These are phyloP conservation scores for Astyanax mexicanus DNA, from an alignment of 2,797 vertebrate species.

Conservation along the genomic window DNA sequence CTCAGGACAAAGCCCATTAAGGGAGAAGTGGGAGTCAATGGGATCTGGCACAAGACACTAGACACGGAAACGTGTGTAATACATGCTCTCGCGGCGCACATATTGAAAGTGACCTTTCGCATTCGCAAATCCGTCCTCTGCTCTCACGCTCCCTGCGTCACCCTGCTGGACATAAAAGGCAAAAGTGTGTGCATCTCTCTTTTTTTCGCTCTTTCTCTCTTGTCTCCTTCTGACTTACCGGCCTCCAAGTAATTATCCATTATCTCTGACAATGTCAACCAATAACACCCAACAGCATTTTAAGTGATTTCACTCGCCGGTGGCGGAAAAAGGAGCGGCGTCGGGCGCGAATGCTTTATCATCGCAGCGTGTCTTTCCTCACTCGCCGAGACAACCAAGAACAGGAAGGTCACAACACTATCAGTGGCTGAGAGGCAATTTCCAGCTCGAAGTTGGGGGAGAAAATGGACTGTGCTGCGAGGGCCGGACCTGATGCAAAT, in stretches of 20 bases:
- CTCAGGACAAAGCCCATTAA: conserved; percentile 31
- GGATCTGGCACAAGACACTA: conserved; percentile 27
- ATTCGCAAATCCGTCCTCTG: conserved; percentile 78
- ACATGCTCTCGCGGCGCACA: conserved; percentile 72
- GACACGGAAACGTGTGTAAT: conserved; percentile 66
- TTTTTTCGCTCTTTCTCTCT: neutral
- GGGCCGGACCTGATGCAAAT: conserved; percentile 63
- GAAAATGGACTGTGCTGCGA: conserved; percentile 51
- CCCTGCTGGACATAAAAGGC: conserved; percentile 32
- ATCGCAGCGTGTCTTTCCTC: conserved; percentile 62
- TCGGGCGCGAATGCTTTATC: conserved; percentile 69
- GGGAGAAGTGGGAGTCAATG: conserved; percentile 2
- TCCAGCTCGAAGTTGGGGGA: conserved; percentile 58
- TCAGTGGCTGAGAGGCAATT: conserved; percentile 59
- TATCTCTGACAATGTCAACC: conserved; percentile 86
- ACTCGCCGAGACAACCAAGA: conserved; percentile 65
- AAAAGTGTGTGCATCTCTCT: conserved; percentile 24
- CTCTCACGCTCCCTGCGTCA: conserved; percentile 68
- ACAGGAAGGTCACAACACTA: conserved; percentile 71
- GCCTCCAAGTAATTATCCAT: conserved; percentile 82
- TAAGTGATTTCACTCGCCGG: conserved; percentile 78
- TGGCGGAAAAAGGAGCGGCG: conserved; percentile 58
- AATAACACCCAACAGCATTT: conserved; percentile 81
- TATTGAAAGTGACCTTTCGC: conserved; percentile 76
- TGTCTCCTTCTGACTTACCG: conserved; percentile 64